phyloP scores from a whole-genome alignment of 2,888 invertebrate species.

The Folsomia manolachei region DNA sequence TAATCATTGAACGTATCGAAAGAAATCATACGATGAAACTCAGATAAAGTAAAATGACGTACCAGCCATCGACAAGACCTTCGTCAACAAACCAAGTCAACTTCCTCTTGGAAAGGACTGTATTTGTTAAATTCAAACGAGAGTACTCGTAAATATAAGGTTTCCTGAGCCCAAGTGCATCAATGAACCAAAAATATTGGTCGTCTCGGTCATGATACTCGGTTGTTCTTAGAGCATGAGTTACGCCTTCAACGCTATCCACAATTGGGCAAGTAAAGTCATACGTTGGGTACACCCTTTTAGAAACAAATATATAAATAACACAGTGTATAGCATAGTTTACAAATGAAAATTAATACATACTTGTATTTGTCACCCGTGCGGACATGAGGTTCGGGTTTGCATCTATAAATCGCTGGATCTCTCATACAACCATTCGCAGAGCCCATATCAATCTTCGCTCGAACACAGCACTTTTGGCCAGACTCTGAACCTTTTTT shows the following conservation, averaged over 20 bases:
- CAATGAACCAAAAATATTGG: constrained; percentile 96
- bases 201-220: constrained; percentile 98
- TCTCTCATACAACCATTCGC: constrained; percentile 95
- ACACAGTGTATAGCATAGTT: constrained; percentile 15
- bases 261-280: constrained; percentile 99
- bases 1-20: neutral
- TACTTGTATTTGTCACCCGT: constrained; percentile 95
- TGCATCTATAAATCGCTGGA: constrained; percentile 97
- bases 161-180: constrained; percentile 78
- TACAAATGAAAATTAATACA: constrained; percentile 48
- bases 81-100: constrained; percentile 97
- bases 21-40: no score
- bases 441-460: constrained; percentile 96
- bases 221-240: constrained; percentile 94
- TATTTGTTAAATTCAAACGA: constrained; percentile 95
- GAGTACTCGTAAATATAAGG: constrained; percentile 96
- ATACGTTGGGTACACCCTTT: constrained; percentile 96
- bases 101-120: constrained; percentile 94
- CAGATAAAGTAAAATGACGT: constrained; percentile 52
- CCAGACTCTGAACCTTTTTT: constrained; percentile 74
- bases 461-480: constrained; percentile 87
- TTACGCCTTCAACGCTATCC: constrained; percentile 94
- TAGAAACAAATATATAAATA: no score
- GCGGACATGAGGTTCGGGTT: constrained; percentile 88
- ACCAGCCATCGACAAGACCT: constrained; percentile 94